A percentile compares a stretch with the other conserved stretches of the same genome.
Conservation (phyloP, 2,113 vertebrate genomes). For the Oncorhynchus clarkii region DNA sequence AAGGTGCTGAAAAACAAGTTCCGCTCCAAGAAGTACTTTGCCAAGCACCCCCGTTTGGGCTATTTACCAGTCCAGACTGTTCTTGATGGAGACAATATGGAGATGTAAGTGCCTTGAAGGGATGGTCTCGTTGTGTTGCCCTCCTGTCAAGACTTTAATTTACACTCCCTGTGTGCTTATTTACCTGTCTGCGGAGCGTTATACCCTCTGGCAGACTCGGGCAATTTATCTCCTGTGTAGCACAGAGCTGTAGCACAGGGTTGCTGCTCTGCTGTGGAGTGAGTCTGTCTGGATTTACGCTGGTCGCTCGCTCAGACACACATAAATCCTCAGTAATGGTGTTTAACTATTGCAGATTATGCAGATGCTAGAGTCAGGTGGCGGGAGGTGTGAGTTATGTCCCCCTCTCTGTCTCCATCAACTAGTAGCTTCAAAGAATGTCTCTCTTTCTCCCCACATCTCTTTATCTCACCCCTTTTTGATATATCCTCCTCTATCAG, state of each 20-base stretch:
- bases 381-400: conserved; percentile 4
- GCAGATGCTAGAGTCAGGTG: conserved; percentile 22
- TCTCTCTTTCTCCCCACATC: not conserved
- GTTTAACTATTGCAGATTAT: conserved; percentile 42
- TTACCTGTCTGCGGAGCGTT: conserved; percentile 7
- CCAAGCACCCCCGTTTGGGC: conserved; percentile 94
- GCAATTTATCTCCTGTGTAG: conserved; percentile 31
- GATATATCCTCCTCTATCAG: not conserved
- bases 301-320: not conserved
- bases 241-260: not conserved
- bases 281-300: no score
- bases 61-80: conserved; percentile 98
- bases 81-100: conserved; percentile 94
- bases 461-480: not conserved
- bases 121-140: not conserved
- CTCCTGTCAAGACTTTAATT: conserved; percentile 14
- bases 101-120: conserved; percentile 82
- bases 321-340: conserved; percentile 43
- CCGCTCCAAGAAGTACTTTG: conserved; percentile 96
- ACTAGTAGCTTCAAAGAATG: no score
- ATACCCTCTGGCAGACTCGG: not conserved
- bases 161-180: not conserved
- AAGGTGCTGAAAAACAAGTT: conserved; percentile 99
- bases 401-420: not conserved
- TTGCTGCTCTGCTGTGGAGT: no score